Conservation (phyloP, 2,113 vertebrate species). For the Phalacrocorax pelagicus region DNA sequence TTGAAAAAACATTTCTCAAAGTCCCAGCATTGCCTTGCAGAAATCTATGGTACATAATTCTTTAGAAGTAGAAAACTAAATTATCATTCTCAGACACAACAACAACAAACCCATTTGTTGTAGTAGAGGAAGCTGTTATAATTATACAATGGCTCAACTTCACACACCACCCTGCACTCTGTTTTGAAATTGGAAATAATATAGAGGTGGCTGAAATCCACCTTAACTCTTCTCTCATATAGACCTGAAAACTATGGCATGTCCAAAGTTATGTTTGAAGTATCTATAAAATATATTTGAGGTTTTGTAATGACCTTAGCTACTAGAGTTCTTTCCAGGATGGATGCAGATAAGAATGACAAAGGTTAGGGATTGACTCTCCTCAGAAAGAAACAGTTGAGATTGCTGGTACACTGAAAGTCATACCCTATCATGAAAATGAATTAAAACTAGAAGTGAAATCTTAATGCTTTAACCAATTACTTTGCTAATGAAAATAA, state of each 20-base stretch:
- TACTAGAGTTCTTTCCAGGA: not conserved
- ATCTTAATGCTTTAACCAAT: not conserved
- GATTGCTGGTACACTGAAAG: not conserved
- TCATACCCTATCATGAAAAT: not conserved
- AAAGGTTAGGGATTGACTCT: not conserved
- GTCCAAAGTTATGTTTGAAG: not conserved
- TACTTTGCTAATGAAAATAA: not conserved
- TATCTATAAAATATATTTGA: not conserved
- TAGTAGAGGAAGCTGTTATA: not conserved
- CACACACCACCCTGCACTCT: not conserved
- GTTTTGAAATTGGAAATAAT: not conserved
- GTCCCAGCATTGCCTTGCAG: not conserved
- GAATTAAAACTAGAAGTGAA: not conserved
- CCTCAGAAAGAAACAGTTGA: not conserved
- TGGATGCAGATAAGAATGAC: not conserved
- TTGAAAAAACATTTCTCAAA: not conserved
- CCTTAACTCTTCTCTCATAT: not conserved
- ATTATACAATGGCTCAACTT: not conserved
- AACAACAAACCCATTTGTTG: rapidly evolving
- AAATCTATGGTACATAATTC: not conserved
- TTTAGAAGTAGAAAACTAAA: not conserved
- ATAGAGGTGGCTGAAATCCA: not conserved
- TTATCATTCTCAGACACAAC: not conserved
- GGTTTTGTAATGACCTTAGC: not conserved
- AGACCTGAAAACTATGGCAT: not conserved